Conservation (phyloP, 1,140 invertebrate genomes). For the Procambarus virginalis region DNA sequence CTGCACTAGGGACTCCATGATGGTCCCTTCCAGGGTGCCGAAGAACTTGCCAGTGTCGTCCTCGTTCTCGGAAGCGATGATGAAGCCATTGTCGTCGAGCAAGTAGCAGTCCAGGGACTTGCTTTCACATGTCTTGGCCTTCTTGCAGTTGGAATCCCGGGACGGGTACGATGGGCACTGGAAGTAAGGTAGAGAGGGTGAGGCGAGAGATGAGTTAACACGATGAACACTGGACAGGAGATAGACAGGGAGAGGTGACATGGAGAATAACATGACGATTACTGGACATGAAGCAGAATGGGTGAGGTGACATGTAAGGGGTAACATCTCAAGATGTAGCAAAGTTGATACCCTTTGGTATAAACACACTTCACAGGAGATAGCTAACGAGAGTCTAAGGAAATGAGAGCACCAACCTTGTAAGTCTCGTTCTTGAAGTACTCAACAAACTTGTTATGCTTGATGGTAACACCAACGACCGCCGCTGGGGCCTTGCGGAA, state of each 20-base stretch:
- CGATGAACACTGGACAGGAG: no score
- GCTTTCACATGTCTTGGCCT: conserved; percentile 83
- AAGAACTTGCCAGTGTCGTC: conserved; percentile 92
- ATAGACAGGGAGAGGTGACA: no score
- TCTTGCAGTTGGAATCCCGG: conserved; percentile 51
- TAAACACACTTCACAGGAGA: no score
- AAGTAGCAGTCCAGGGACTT: conserved; percentile 93
- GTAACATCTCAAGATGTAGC: no score
- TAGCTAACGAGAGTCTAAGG: no score
- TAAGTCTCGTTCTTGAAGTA: conserved; percentile 80
- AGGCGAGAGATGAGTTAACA: no score
- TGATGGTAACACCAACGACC: conserved; percentile 91
- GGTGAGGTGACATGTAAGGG: no score
- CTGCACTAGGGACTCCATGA: conserved; percentile 94
- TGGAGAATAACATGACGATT: no score
- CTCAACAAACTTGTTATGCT: conserved; percentile 84
- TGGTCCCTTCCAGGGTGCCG: conserved; percentile 94
- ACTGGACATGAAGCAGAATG: no score
- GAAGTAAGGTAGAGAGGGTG: not conserved
- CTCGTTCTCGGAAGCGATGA: conserved; percentile 90
- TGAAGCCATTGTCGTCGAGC: conserved; percentile 93
- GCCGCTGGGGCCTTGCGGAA: conserved; percentile 87
- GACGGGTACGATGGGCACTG: conserved; percentile 60
- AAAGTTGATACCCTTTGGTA: no score
- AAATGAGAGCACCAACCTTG: conserved; percentile 52